A percentile compares a stretch with the other conserved stretches of the same genome.
These are phyloP conservation scores for Neoscelio sp. DNA, from an alignment of 2,888 invertebrate genomes.

Conservation along the genomic window DNA sequence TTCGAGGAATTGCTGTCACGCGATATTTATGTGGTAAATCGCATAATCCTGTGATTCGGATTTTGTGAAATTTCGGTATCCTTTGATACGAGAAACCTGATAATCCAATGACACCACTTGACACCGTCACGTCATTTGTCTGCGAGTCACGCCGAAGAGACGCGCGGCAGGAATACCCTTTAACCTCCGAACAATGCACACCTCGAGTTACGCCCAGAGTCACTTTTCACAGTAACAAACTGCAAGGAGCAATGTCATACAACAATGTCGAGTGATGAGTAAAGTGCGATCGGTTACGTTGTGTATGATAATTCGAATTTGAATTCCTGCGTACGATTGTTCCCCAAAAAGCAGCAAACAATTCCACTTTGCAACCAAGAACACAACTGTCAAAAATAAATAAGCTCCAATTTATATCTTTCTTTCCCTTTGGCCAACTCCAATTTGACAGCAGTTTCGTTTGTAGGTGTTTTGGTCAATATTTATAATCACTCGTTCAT, in stretches of 20 bases:
- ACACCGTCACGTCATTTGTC: constrained; percentile 72
- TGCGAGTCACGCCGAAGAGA: constrained; percentile 68
- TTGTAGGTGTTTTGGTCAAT: too few relatives aligned
- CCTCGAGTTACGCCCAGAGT: constrained; percentile 42
- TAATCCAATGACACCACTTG: constrained; percentile 75
- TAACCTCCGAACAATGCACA: constrained; percentile 63
- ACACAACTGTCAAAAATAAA: too few relatives aligned
- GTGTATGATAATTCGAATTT: constrained; percentile 9
- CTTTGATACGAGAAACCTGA: constrained; percentile 77
- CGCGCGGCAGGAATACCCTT: constrained; percentile 68
- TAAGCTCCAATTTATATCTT: too few relatives aligned
- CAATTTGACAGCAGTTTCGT: too few relatives aligned
- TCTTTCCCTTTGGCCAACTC: too few relatives aligned
- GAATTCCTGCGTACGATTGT: too few relatives aligned
- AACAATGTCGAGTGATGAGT: constrained; percentile 31
- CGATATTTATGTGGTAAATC: constrained; percentile 35
- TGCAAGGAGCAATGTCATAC: constrained; percentile 22
- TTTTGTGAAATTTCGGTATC: constrained; percentile 64
- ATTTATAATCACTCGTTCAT: too few relatives aligned
- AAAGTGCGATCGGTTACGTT: constrained; percentile 28
- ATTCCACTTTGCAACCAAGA: too few relatives aligned
- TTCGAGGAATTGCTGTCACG: constrained; percentile 1
- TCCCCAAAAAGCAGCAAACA: too few relatives aligned
- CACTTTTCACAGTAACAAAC: constrained; percentile 53
- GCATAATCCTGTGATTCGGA: constrained; percentile 26